Evolutionary conservation across 1,140 invertebrate species (phyloP).

Genomic region (Sitobion miscanthi): DNA sequence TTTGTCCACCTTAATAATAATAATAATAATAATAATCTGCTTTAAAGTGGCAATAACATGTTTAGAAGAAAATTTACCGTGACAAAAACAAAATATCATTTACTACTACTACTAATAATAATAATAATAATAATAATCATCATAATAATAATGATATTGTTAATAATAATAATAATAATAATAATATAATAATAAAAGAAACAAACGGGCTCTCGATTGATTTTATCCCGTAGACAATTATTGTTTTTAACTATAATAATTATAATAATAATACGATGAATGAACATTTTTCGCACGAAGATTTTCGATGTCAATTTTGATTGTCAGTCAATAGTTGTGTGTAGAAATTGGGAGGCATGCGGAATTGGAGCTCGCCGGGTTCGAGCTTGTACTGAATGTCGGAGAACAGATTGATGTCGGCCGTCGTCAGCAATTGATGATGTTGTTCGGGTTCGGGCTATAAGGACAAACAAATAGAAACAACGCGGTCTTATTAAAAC

Average conservation of each 20-base stretch:
- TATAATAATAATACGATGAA: slow-evolving; percentile 7
- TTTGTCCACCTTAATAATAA: slow-evolving; percentile 44
- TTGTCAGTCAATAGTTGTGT: slow-evolving; percentile 45
- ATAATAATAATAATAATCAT: slow-evolving; percentile 47
- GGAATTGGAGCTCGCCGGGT: slow-evolving; percentile 44
- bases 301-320: slow-evolving; percentile 39
- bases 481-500: neutral
- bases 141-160: slow-evolving; percentile 32
- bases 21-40: slow-evolving; percentile 47
- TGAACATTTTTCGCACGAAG: neutral
- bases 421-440: slow-evolving; percentile 39
- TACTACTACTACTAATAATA: slow-evolving; percentile 43
- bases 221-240: neutral
- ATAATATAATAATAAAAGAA: slow-evolving; percentile 34
- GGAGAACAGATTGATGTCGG: slow-evolving; percentile 45
- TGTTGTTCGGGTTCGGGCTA: neutral
- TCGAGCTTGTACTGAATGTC: slow-evolving; percentile 49
- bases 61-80: slow-evolving; percentile 52
- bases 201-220: neutral
- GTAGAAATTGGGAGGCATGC: slow-evolving; percentile 51
- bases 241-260: slow-evolving; percentile 19
- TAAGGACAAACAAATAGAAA: neutral
- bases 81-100: slow-evolving; percentile 42
- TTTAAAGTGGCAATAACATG: slow-evolving; percentile 52
- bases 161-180: slow-evolving; percentile 25